phyloP scores from a whole-genome alignment of 2,888 invertebrate species.

The Tribolium freemani region DNA sequence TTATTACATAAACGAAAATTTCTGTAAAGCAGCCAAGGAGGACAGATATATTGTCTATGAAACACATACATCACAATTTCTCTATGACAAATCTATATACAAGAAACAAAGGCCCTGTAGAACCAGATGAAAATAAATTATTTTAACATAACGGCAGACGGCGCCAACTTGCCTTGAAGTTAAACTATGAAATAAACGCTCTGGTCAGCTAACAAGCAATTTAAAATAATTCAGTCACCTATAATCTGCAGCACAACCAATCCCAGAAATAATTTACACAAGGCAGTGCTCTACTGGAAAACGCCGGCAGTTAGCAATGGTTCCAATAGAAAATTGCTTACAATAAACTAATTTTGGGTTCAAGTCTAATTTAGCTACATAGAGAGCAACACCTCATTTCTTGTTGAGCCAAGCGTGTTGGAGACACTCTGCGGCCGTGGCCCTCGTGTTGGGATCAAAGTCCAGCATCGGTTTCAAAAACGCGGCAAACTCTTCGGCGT shows the following conservation, averaged over 20 bases:
- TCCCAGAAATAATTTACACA: conserved; percentile 12
- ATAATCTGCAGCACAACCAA: conserved; percentile 35
- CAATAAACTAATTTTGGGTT: conserved; percentile 29
- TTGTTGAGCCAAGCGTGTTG: conserved; percentile 91
- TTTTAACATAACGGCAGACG: conserved; percentile 24
- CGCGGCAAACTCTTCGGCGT: conserved; percentile 92
- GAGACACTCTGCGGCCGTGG: conserved; percentile 94
- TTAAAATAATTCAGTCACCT: conserved; percentile 58
- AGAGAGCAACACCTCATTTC: conserved; percentile 54
- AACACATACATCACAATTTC: conserved; percentile 68
- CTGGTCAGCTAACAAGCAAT: conserved; percentile 53
- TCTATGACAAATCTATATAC: conserved; percentile 65
- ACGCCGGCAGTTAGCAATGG: not conserved
- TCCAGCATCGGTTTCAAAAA: conserved; percentile 97
- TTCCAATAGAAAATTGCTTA: conserved; percentile 44
- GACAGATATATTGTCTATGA: conserved; percentile 59
- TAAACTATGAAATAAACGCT: conserved; percentile 51
- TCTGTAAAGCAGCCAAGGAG: conserved; percentile 40
- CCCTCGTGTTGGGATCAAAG: conserved; percentile 93
- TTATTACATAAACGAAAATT: not conserved
- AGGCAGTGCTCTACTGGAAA: conserved; percentile 21
- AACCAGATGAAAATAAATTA: conserved; percentile 59
- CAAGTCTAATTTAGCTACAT: conserved; percentile 6
- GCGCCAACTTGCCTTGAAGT: conserved; percentile 19
- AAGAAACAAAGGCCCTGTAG: conserved; percentile 63